Base-by-base conservation (phyloP, 35 echinoderm and acorn worm species). In the Apostichopus parvimensis region DNA sequence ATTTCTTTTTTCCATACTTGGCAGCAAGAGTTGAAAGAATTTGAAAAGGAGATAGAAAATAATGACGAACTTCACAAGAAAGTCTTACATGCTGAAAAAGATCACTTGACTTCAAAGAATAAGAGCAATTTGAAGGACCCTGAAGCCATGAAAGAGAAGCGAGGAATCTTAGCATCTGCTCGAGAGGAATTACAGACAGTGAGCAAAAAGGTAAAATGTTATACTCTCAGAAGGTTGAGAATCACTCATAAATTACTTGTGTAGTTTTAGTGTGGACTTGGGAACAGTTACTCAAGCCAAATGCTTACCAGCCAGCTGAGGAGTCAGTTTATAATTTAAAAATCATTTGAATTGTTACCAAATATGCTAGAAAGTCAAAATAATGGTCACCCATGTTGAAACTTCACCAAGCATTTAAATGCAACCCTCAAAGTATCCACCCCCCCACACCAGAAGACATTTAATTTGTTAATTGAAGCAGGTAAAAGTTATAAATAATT, bases 131-230 rank as follows among this genome's bases (percentile, higher is more conserved):
- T 22, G 34, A 79, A 79, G 23, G 77, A 79, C 77, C 77, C 77
- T 11, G 20, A 22, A 22, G 7, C 10, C 9, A 22, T 13, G 21
- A 79, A 79, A 45, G 77, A 79, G 77, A 79, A 79, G 77, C 4
- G 23, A 11, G 34, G 77, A 25, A 13, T 79, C 14, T 22, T 79
- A 22, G 77, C 77, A 10, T 79, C 77, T n/a, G 21, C 77, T 22
- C 14, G 77, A 22, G 77, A 79, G 24, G 77, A 79, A 52, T 79
- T 79, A 79, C 77, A 79, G 34, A n/a, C 77, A 79, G 77, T 79
- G 14, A 79, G 77, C 23, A 79, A 52, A 22, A 79, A 79, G 77
- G 77, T 79, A 79, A 79, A 79, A 25, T 45, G 34, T 45, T 45
- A 45, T 1, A 45, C 34, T 45, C 34, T 45, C 34, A 6, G 68